Percentiles rank a stretch among this genome's conserved stretches.
phyloP scores from a whole-genome alignment of 2,888 invertebrate genomes.

The Zaprionus lineosus region DNA sequence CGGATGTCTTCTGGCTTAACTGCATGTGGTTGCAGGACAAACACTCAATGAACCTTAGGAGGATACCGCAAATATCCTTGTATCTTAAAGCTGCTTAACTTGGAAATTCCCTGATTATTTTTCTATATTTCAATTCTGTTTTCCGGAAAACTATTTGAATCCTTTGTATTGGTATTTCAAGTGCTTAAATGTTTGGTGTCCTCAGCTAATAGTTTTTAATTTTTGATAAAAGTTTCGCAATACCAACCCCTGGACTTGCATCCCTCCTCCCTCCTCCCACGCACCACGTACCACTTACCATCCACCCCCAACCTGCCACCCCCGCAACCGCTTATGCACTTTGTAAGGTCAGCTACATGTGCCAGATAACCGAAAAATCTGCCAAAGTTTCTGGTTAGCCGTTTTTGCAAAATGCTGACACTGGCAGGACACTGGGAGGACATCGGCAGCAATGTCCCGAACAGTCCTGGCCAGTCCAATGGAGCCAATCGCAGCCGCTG shows the following conservation, averaged over 20 bases:
- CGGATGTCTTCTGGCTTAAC: constrained; percentile 19
- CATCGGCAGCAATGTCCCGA: too few relatives aligned
- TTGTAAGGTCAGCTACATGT: constrained; percentile 71
- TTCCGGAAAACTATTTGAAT: too few relatives aligned
- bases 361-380: constrained; percentile 65
- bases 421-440: constrained; percentile 29
- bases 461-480: not conserved
- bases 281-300: too few relatives aligned
- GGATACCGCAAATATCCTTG: too few relatives aligned
- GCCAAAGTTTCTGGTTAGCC: constrained; percentile 42
- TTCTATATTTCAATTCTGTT: too few relatives aligned
- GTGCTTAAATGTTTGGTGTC: constrained; percentile 37
- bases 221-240: constrained; percentile 46
- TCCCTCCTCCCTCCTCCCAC: too few relatives aligned
- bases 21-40: constrained; percentile 6
- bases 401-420: constrained; percentile 57
- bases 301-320: too few relatives aligned
- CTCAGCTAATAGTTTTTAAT: constrained; percentile 72
- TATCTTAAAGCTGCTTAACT: too few relatives aligned
- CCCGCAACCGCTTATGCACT: too few relatives aligned
- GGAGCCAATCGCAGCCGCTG: constrained; percentile 53
- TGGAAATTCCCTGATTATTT: too few relatives aligned
- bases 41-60: constrained; percentile 6
- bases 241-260: too few relatives aligned
- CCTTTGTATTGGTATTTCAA: not conserved